phyloP scores from a whole-genome alignment of 2,888 invertebrate species.

The Mesodorylaimus sp. region DNA sequence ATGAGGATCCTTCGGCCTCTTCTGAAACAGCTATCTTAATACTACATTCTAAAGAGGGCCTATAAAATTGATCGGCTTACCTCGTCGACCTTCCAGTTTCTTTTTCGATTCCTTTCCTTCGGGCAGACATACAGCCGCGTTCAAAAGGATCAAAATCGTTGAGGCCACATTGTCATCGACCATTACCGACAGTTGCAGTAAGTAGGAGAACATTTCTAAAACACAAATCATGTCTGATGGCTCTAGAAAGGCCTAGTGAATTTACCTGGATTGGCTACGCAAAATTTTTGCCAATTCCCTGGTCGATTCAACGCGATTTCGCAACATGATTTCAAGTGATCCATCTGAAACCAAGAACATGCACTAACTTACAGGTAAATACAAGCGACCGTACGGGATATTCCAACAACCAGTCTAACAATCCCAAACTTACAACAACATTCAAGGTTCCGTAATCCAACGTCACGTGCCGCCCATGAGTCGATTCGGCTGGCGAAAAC shows the following conservation, averaged over 20 bases:
- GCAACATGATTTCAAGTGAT: slow-evolving; percentile 76
- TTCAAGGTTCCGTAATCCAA: slow-evolving; percentile 9
- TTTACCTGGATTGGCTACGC: slow-evolving; percentile 30
- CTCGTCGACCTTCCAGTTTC: too few species aligned
- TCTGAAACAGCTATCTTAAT: too few species aligned
- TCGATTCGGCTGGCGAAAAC: slow-evolving; percentile 11
- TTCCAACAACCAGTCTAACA: background rate
- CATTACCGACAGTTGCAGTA: slow-evolving; percentile 56
- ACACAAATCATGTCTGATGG: too few species aligned
- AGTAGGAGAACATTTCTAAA: slow-evolving; percentile 50
- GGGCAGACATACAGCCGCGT: slow-evolving; percentile 56
- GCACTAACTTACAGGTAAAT: background rate
- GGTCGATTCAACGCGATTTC: slow-evolving; percentile 78
- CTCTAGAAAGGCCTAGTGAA: too few species aligned
- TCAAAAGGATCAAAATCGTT: slow-evolving; percentile 67
- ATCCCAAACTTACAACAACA: slow-evolving; percentile 5
- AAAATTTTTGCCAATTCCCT: slow-evolving; percentile 84
- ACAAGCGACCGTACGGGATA: background rate
- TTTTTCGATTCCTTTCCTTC: background rate
- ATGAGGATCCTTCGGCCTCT: too few species aligned
- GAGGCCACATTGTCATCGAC: slow-evolving; percentile 76
- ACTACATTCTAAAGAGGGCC: too few species aligned
- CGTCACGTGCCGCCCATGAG: background rate
- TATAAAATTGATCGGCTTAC: too few species aligned
- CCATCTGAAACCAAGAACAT: slow-evolving; percentile 41